These are phyloP conservation scores for Cephus spinipes DNA, from an alignment of 2,888 invertebrate genomes.

Conservation along the genomic window DNA sequence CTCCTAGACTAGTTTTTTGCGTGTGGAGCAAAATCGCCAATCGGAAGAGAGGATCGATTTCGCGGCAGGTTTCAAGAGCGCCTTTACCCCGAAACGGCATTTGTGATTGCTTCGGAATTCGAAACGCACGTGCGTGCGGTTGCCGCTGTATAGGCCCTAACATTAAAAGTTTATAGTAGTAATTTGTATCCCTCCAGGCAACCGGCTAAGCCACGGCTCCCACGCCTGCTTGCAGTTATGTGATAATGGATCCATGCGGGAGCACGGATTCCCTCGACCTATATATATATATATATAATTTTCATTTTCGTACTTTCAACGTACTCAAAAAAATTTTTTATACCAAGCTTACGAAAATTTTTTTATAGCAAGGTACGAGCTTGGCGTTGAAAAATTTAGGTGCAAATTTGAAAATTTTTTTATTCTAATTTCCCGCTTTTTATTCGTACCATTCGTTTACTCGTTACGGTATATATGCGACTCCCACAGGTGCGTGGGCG, in stretches of 20 bases:
- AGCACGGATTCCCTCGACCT: slow-evolving; percentile 8
- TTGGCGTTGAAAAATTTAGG: not conserved
- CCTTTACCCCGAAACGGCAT: not conserved
- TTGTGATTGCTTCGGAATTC: slow-evolving; percentile 16
- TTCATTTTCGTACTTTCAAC: not conserved
- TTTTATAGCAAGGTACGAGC: not conserved
- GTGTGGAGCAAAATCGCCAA: not conserved
- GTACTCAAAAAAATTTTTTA: not conserved
- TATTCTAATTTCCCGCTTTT: not conserved
- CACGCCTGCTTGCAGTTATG: slow-evolving; percentile 48
- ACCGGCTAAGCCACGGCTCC: slow-evolving; percentile 37
- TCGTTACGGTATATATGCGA: not conserved
- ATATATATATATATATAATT: not conserved
- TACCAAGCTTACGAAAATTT: not conserved
- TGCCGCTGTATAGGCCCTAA: slow-evolving; percentile 27
- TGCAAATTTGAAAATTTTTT: not conserved
- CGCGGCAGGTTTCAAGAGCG: not conserved
- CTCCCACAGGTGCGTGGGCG: not conserved
- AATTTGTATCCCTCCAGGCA: slow-evolving; percentile 45
- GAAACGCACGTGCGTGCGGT: slow-evolving; percentile 43
- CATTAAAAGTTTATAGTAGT: slow-evolving; percentile 56
- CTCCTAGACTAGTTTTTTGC: not conserved
- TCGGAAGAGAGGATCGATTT: not conserved
- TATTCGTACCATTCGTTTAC: not conserved
- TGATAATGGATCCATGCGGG: slow-evolving; percentile 39